Evolutionary conservation across 2,888 invertebrate species (phyloP), one percentile per base, ranked within the genome.

Genomic region (Lymantria monacha): DNA sequence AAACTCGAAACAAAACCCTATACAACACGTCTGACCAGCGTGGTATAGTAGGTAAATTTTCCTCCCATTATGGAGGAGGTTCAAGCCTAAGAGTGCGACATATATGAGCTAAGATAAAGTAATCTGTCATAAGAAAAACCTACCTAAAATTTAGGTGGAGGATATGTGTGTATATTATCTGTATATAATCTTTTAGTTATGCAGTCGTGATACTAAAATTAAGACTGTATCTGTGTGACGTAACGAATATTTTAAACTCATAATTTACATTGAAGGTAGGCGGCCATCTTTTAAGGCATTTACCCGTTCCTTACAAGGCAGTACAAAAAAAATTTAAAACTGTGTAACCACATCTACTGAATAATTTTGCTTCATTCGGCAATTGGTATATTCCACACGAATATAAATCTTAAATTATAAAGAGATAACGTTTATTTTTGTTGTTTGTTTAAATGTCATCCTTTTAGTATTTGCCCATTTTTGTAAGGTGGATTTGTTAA

Each of bases 251-350:
- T 65, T 57, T 22, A 22, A 68, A 55, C 61, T 59, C 56, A 59
- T 60, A 60, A 55, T 33, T 51, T 37, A 15, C 36, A 36, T 11
- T 38, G 41, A 7, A 12, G 7, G 66, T 66, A 59, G 69, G 66
- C 46, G 69, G 49, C 38, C 48, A 40, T n/a, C 59, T 50, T 55
- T 42, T 56, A 66, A 45, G 66, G 66, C 49, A 36, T 61, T 66
- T 63, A 63, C 36, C 30, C 40, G 11, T 15, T 22, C 61, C 56
- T n/a, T 52, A 46, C 51, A 52, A 44, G 66, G 63, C 7, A 14
- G 7, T 41, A 11, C 44, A 44, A 33, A 53, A 42, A 46, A 61
- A 57, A 59, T 33, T 36, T 48, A 53, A 31, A 45, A 53, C 57
- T 55, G 53, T 66, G 54, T 57, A 48, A 8, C 12, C 12, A 36